phyloP scores from a whole-genome alignment of 2,888 invertebrate species.

The Melikaiella ostensackeni region DNA sequence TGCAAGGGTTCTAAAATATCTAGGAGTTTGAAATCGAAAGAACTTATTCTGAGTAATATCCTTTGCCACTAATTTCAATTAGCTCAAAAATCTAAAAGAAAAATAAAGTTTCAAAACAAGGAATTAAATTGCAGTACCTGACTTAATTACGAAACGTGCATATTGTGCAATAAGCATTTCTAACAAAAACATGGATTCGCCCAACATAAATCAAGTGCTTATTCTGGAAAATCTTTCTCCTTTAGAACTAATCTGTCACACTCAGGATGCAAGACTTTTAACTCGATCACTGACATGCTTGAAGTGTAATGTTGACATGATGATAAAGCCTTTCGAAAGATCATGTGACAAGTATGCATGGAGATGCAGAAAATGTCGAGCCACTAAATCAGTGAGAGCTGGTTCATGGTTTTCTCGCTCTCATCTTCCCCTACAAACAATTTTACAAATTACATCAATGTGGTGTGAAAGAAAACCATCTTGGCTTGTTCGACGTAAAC shows the following conservation, averaged over 20 bases:
- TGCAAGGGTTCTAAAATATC: not conserved
- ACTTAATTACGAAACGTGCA: not conserved
- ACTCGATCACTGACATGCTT: constrained; percentile 18
- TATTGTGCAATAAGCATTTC: not conserved
- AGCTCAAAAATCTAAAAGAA: not conserved
- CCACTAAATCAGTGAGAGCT: constrained; percentile 27
- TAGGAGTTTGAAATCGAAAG: not conserved
- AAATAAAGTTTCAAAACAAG: not conserved
- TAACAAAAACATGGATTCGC: not conserved
- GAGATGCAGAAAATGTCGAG: constrained; percentile 39
- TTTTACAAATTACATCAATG: constrained; percentile 26
- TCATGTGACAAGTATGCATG: constrained; percentile 43
- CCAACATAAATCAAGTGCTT: not conserved
- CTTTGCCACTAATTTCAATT: not conserved
- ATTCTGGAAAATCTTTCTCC: not conserved
- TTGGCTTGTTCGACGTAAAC: not conserved
- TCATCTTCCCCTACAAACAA: constrained; percentile 12
- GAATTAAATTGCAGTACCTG: not conserved
- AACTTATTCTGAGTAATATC: not conserved
- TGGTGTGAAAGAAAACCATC: constrained; percentile 27
- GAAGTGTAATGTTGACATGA: constrained; percentile 38
- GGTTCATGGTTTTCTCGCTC: constrained; percentile 32
- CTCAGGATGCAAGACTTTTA: constrained; percentile 5
- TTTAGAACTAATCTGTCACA: not conserved
- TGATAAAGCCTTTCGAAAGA: not conserved